A percentile compares a stretch with the other conserved stretches of the same genome.
Evolutionary conservation across 2,888 invertebrate genomes (phyloP).

Genomic region (Glaucopsyche alexis): DNA sequence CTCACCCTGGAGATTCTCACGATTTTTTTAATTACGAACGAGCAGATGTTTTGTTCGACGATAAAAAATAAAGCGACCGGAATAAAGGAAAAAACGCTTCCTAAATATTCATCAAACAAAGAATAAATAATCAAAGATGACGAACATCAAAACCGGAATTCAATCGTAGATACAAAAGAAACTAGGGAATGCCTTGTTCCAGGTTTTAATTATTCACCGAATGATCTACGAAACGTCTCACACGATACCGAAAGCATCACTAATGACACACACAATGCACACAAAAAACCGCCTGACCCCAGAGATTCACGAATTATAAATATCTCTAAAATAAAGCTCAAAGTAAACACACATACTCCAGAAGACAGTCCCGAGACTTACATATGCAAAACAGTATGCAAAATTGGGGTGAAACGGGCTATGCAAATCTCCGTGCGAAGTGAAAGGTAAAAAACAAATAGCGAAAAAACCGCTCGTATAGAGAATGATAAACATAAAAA

Average conservation of each 20-base stretch:
- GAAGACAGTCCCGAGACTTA: constrained; percentile 64
- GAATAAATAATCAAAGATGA: constrained; percentile 66
- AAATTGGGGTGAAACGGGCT: constrained; percentile 69
- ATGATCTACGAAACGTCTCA: constrained; percentile 56
- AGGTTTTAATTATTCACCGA: constrained; percentile 70
- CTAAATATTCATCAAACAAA: constrained; percentile 69
- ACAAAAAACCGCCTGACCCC: constrained; percentile 68
- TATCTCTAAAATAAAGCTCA: constrained; percentile 72
- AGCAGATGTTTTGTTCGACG: constrained; percentile 67
- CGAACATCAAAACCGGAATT: constrained; percentile 74
- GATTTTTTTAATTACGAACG: constrained; percentile 71
- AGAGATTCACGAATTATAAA: constrained; percentile 63
- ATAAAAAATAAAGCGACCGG: constrained; percentile 59
- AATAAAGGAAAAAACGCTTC: constrained; percentile 56
- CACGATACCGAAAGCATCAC: constrained; percentile 65
- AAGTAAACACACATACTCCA: constrained; percentile 66
- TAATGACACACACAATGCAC: constrained; percentile 64
- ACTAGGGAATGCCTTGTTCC: constrained; percentile 68
- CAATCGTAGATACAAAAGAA: constrained; percentile 73
- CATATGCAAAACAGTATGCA: constrained; percentile 71
- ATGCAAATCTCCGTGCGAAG: constrained; percentile 79
- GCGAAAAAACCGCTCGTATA: constrained; percentile 71
- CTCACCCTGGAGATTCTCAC: constrained; percentile 69
- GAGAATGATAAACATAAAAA: constrained; percentile 71
- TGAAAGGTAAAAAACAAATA: constrained; percentile 72